phyloP scores from a whole-genome alignment of 2,797 vertebrate species.

The Takifugu rubripes region DNA sequence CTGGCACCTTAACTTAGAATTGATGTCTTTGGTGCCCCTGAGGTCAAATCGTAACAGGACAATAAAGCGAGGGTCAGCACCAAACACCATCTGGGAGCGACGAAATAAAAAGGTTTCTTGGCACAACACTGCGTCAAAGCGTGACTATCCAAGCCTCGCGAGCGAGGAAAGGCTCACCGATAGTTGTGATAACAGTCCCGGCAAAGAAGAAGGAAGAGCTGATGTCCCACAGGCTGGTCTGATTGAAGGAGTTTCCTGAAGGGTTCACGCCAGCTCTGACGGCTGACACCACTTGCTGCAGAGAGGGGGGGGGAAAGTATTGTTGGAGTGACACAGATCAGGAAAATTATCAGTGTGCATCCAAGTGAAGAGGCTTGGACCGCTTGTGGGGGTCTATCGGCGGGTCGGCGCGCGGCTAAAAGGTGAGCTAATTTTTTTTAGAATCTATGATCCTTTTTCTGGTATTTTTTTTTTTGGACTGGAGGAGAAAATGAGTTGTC shows the following conservation, averaged over 20 bases:
- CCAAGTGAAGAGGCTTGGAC: too few species aligned
- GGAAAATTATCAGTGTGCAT: too few species aligned
- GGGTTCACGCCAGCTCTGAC: slow-evolving; percentile 95
- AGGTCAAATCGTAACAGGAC: too few species aligned
- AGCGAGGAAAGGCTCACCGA: slow-evolving; percentile 77
- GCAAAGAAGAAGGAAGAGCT: slow-evolving; percentile 99
- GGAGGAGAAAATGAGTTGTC: not conserved
- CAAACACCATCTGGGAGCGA: not conserved
- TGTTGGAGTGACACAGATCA: not conserved
- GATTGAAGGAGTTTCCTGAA: slow-evolving; percentile 87
- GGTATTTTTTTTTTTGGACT: not conserved
- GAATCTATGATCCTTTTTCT: too few species aligned
- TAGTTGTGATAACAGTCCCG: slow-evolving; percentile 98
- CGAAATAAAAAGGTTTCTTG: not conserved
- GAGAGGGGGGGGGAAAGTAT: slow-evolving; percentile 17
- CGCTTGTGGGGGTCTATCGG: too few species aligned
- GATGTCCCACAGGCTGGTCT: slow-evolving; percentile 96
- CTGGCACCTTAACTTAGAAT: too few species aligned
- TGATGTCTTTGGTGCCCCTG: too few species aligned
- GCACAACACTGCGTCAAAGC: too few species aligned
- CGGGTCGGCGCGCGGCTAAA: too few species aligned
- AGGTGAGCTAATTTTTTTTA: too few species aligned
- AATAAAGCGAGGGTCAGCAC: not conserved
- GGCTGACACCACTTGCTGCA: slow-evolving; percentile 94
- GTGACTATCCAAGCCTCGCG: not conserved